A percentile compares a stretch with the other conserved stretches of the same genome.
Conservation (phyloP, 2,113 vertebrate species). For the Synchiropus splendidus region DNA sequence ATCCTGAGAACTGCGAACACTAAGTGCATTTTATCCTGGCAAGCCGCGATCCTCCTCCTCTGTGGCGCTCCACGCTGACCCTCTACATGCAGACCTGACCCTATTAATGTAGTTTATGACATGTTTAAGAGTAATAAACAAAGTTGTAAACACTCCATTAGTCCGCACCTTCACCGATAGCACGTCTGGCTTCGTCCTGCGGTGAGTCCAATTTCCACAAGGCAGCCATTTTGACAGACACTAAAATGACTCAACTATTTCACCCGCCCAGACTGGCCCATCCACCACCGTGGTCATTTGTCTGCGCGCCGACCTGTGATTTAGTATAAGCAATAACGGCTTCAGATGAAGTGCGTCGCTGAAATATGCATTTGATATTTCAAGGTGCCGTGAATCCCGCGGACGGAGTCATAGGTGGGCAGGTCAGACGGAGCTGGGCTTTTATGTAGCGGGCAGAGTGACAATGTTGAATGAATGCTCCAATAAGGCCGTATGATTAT, state of each 20-base stretch:
- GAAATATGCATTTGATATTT: constrained; percentile 62
- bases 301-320: constrained; percentile 41
- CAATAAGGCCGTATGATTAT: constrained; percentile 46
- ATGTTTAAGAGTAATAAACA: constrained; percentile 57
- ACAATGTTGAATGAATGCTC: constrained; percentile 52
- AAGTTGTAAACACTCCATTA: constrained; percentile 58
- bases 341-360: constrained; percentile 24
- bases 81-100: constrained; percentile 54
- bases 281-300: constrained; percentile 21
- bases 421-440: constrained; percentile 35
- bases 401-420: constrained; percentile 29
- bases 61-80: constrained; percentile 36
- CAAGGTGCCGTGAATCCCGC: constrained; percentile 12
- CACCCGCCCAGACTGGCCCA: constrained; percentile 11
- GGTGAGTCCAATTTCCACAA: constrained; percentile 6
- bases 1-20: constrained; percentile 19
- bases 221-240: constrained; percentile 10
- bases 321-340: constrained; percentile 56
- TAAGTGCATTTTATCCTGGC: constrained; percentile 48
- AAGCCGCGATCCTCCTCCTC: constrained; percentile 20
- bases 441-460: constrained; percentile 35
- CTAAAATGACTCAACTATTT: constrained; percentile 28
- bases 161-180: constrained; percentile 11
- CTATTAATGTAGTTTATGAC: constrained; percentile 57
- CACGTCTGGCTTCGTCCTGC: constrained; percentile 6